Evolutionary conservation across 2,113 vertebrate genomes (phyloP), one percentile per base, ranked within the genome.

Genomic region (Agelaius phoeniceus): DNA sequence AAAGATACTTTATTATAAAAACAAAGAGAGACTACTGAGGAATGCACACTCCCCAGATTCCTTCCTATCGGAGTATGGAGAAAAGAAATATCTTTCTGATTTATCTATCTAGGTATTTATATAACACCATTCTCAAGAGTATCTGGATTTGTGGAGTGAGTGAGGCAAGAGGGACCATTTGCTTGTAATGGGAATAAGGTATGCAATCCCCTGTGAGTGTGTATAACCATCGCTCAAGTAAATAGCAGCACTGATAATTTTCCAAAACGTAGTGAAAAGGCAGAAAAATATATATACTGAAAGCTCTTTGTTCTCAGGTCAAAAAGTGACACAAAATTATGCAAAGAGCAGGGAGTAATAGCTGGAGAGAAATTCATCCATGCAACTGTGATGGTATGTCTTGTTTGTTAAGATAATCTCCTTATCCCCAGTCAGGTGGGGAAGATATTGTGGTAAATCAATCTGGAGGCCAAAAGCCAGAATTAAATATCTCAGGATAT

Each of bases 121-220:
- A 92, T 30, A 92, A 66, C 61, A 59, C 16, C 20, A 15, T 57
- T 82, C 92, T 94, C 69, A 0, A 75, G 86, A 76, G 92, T 78
- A 58, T 90, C 57, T 84, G 80, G 41, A 87, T 89, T 80, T 15
- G 12, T 52, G 61, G 85, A 93, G 48, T 62, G 39, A 93, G 72
- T 35, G 83, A 90, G 67, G 72, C 85, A 93, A 81, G 65, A 85
- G 90, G 87, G 93, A 95, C 39, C 33, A 49, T 74, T 80, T 87
- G n/a, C 78, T 89, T 75, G 66, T 84, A 91, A 61, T 84, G 79
- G 92, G 93, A 95, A 93, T 95, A 90, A 93, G 79, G 85, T 93
- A 78, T 2, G 2, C 71, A 86, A 81, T 94, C 68, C 39, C 90
- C 44, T 6, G 13, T 54, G 87, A 73, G 16, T 21, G 30, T 65